These are phyloP conservation scores for Caenorhabditis latens DNA, from an alignment of 1,140 invertebrate species.

Conservation along the genomic window DNA sequence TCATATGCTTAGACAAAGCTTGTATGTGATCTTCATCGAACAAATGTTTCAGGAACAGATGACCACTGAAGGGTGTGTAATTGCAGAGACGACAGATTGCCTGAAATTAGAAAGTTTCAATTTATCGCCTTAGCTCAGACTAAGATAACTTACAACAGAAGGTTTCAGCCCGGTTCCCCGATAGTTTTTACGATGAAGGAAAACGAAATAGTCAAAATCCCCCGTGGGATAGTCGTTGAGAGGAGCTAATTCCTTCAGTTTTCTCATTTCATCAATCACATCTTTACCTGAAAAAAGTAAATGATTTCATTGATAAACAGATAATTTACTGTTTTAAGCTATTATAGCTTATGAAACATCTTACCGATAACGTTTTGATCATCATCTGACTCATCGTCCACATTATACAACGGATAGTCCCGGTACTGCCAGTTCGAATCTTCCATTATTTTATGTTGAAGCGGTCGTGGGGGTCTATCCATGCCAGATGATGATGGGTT, in stretches of 20 bases:
- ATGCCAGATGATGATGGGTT: no score
- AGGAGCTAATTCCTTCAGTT: neutral
- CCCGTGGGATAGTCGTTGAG: neutral
- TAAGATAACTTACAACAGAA: neutral
- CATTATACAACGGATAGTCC: neutral
- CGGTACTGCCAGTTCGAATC: neutral
- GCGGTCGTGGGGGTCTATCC: neutral
- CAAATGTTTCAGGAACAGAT: neutral
- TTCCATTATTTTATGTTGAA: neutral
- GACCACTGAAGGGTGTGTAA: neutral
- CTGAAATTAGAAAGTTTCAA: neutral
- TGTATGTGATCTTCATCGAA: neutral
- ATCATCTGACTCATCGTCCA: neutral
- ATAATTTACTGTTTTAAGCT: no score
- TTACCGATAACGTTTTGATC: neutral
- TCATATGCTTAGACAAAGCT: neutral
- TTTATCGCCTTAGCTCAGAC: neutral
- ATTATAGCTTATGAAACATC: neutral
- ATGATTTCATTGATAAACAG: neutral
- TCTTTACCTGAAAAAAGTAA: neutral
- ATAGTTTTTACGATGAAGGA: neutral
- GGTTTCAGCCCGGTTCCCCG: neutral
- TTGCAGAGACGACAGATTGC: neutral
- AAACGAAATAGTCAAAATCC: neutral
- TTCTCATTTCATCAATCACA: neutral